A percentile compares a stretch with the other conserved stretches of the same genome.
These are phyloP conservation scores for Thripadectes ignobilis DNA, from an alignment of 2,797 vertebrate species.

Conservation along the genomic window DNA sequence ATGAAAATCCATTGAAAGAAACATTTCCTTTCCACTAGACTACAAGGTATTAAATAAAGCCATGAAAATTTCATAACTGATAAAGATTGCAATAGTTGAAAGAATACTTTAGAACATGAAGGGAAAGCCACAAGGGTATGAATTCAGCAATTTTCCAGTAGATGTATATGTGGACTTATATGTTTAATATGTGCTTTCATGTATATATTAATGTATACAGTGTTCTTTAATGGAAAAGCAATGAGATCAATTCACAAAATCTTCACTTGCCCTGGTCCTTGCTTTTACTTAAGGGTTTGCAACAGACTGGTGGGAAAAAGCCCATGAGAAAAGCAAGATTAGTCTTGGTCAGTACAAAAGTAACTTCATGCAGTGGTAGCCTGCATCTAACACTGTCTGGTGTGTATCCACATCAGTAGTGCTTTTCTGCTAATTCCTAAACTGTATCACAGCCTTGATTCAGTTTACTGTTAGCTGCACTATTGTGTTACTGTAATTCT, in stretches of 20 bases:
- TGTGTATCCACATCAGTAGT: neutral
- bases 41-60: conserved; percentile 47
- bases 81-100: conserved; percentile 35
- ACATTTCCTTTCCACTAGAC: conserved; percentile 44
- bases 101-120: conserved; percentile 42
- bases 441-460: neutral
- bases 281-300: neutral
- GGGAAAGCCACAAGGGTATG: conserved; percentile 2
- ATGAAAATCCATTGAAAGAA: conserved; percentile 65
- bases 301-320: neutral
- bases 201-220: conserved; percentile 15
- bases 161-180: neutral
- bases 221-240: conserved; percentile 18
- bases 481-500: neutral
- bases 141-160: conserved; percentile 37
- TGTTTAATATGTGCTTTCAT: conserved; percentile 30
- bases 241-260: neutral
- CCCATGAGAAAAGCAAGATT: neutral
- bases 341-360: neutral
- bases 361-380: neutral
- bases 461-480: neutral
- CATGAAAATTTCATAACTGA: conserved; percentile 45
- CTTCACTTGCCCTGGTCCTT: neutral
- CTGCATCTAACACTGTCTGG: neutral
- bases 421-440: neutral